Evolutionary conservation across 2,888 invertebrate species (phyloP).

Genomic region (Trichogramma dendrolimi): DNA sequence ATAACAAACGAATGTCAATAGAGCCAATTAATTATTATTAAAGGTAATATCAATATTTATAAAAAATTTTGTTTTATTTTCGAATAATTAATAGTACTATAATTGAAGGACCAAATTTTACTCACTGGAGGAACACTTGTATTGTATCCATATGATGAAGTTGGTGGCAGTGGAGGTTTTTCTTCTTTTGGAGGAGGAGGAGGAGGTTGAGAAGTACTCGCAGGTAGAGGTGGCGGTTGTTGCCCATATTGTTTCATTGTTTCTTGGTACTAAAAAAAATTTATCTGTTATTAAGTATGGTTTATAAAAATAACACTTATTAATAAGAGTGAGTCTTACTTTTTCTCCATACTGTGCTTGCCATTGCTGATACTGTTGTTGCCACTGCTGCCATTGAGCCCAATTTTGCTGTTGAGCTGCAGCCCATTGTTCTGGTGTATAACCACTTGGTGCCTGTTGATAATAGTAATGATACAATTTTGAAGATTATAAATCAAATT

Average conservation of each 20-base stretch:
- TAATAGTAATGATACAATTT: neutral
- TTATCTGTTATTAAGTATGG: neutral
- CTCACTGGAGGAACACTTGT: constrained; percentile 45
- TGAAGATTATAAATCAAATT: neutral
- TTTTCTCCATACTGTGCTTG: constrained; percentile 72
- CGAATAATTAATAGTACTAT: neutral
- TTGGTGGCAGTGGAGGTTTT: constrained; percentile 55
- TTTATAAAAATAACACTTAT: neutral
- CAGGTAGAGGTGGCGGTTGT: constrained; percentile 46
- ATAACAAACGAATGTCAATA: neutral
- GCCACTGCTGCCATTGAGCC: constrained; percentile 75
- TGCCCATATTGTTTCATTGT: constrained; percentile 50
- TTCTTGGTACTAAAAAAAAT: constrained; percentile 56
- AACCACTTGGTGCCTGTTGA: constrained; percentile 50
- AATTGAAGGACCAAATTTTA: constrained; percentile 19
- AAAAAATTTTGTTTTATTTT: neutral
- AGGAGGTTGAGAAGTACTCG: constrained; percentile 43
- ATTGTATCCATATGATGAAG: constrained; percentile 37
- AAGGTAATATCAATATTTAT: neutral
- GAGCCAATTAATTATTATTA: neutral
- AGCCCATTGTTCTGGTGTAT: constrained; percentile 66
- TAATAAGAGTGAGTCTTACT: constrained; percentile 51
- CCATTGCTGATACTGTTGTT: constrained; percentile 74
- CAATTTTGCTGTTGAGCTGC: constrained; percentile 68
- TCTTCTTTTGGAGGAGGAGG: constrained; percentile 50